phyloP scores from a whole-genome alignment of 2,113 vertebrate genomes.

The Grus americana region DNA sequence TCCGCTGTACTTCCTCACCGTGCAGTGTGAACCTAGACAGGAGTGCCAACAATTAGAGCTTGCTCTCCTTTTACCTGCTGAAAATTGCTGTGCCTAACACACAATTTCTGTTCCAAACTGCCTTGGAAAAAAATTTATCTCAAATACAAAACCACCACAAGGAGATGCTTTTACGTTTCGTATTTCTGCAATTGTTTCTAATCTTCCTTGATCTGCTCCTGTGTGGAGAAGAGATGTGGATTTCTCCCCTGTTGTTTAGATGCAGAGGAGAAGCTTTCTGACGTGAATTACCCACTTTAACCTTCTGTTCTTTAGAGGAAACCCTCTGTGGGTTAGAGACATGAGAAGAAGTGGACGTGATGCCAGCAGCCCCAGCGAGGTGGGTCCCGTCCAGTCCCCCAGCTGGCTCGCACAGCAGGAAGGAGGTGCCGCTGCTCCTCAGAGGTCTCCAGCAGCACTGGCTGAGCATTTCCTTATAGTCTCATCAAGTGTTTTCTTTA shows the following conservation, averaged over 20 bases:
- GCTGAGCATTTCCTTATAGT: background rate
- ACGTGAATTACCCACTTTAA: background rate
- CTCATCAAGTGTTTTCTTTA: background rate
- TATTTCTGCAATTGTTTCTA: background rate
- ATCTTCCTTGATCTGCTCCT: background rate
- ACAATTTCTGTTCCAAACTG: background rate
- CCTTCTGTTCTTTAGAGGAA: background rate
- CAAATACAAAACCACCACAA: background rate
- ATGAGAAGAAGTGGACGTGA: background rate
- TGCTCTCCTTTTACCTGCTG: background rate
- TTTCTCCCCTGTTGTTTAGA: background rate
- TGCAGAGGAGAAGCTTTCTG: background rate
- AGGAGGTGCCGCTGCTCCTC: background rate
- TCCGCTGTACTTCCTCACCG: background rate
- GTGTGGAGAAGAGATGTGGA: background rate
- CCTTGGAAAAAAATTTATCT: background rate
- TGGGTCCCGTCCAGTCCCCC: background rate
- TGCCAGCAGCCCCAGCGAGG: background rate
- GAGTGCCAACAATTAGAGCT: background rate
- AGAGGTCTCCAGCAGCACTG: background rate
- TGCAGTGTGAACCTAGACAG: background rate
- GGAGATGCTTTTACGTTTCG: background rate
- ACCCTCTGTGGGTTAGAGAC: background rate
- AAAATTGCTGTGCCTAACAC: background rate
- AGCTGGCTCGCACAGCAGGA: rapidly evolving